A percentile compares a stretch with the other conserved stretches of the same genome.
Evolutionary conservation across 1,140 invertebrate genomes (phyloP).

Genomic region (Brachionus rotundiformis): DNA sequence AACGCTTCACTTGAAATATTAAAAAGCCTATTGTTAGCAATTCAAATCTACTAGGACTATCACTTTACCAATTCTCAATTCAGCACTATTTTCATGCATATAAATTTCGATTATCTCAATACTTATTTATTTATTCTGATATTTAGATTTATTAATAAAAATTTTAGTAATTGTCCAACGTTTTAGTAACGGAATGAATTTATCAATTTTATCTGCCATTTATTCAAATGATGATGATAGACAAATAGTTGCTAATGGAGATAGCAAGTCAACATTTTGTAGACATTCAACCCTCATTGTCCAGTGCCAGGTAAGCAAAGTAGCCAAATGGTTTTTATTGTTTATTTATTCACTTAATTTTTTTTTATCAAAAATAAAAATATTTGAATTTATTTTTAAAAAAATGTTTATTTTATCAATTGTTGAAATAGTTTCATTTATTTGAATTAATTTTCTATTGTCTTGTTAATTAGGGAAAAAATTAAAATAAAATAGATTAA

Average conservation of each 20-base stretch:
- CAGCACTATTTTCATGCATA: not conserved
- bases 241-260: not conserved
- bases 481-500: too few species aligned
- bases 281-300: constrained; percentile 28
- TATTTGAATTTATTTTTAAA: too few species aligned
- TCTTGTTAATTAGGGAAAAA: too few species aligned
- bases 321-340: too few species aligned
- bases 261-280: not conserved
- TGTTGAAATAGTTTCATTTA: too few species aligned
- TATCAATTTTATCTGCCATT: constrained; percentile 10
- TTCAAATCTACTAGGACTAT: not conserved
- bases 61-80: not conserved
- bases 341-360: too few species aligned
- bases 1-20: not conserved
- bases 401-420: too few species aligned
- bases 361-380: too few species aligned
- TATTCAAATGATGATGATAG: not conserved
- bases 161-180: not conserved
- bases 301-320: not conserved
- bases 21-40: not conserved
- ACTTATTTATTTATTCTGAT: not conserved
- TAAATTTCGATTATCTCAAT: not conserved
- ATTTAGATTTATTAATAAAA: not conserved
- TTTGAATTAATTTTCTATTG: too few species aligned
- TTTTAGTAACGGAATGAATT: not conserved